Base-by-base conservation (phyloP, 2,113 vertebrate species). In the Solea solea region DNA sequence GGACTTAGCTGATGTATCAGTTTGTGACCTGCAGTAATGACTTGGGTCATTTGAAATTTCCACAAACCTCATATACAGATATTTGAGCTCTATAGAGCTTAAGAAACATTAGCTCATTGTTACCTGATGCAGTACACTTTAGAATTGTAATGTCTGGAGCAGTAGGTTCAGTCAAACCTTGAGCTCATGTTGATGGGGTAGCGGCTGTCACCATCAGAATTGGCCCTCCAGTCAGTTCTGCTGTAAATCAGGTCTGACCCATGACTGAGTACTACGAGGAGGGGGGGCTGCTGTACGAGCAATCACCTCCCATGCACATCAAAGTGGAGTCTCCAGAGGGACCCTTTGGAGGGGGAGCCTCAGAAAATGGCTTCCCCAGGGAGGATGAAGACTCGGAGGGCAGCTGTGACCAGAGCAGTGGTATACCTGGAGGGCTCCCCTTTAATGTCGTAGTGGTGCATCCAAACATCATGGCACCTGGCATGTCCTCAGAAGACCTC, bases 231-330 rank as follows among this genome's bases (percentile, higher is more conserved):
- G 88, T 91, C 89, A 86, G 89, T 88, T 91, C 88, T 88, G 87
- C 87, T 80, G 73, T 88, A 62, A 88, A 74, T 66, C 84, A 86
- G 87, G 60, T 92, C 81, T 89, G 88, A 91, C 89, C 88, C 91
- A 95, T 95, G 94, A 94, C 92, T 89, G 93, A 94, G 86, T 95
- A 94, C 85, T 94, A 93, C 78, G 93, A 94, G 89, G 93, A 94
- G 86, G 94, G 93, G 88, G 94, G 94, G 83, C 87, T 93, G 93
- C 93, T 95, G 85, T 94, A 94, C 71, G 93, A 95, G 93, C 94
- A 93, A 86, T 94, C 93, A 76, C 93, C 94, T 92, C 93, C 93
- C 87, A 93, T 94, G 93, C 93, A 93, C 91, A 94, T 95, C 85
- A 95, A 95, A 91, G 93, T 94, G 90, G 94, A 95, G 93, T 95